Percentiles rank a stretch among this genome's conserved stretches.
phyloP scores from a whole-genome alignment of 2,797 vertebrate species.

The Fistularia tabacaria region DNA sequence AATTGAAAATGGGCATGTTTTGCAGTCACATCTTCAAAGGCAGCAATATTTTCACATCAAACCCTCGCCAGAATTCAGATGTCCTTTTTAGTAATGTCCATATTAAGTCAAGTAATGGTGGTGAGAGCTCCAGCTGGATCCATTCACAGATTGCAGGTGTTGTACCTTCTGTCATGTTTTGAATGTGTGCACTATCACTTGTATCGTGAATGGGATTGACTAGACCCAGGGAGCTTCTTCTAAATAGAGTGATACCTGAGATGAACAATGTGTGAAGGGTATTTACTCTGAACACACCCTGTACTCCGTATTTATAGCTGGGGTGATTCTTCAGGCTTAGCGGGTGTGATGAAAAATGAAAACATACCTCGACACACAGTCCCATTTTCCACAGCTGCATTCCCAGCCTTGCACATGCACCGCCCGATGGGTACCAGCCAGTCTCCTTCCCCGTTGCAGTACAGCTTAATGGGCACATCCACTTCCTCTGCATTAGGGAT shows the following conservation, averaged over 20 bases:
- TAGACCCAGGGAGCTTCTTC: slow-evolving; percentile 4
- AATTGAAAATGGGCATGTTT: slow-evolving; percentile 1
- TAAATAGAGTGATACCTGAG: background rate
- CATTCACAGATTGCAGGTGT: too few species aligned
- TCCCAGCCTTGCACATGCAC: slow-evolving; percentile 94
- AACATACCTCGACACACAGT: slow-evolving; percentile 90
- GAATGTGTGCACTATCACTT: too few species aligned
- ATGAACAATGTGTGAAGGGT: background rate
- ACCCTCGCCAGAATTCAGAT: background rate
- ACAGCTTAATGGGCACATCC: slow-evolving; percentile 96
- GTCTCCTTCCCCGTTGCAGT: slow-evolving; percentile 97
- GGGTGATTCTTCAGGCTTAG: slow-evolving; percentile 10
- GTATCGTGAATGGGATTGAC: slow-evolving; percentile 13
- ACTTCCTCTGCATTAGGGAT: slow-evolving; percentile 95
- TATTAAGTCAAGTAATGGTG: slow-evolving; percentile 9
- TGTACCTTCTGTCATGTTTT: too few species aligned
- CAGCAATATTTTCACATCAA: slow-evolving; percentile 18
- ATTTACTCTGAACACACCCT: too few species aligned
- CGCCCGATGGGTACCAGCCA: slow-evolving; percentile 98
- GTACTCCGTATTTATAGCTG: too few species aligned
- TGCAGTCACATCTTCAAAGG: slow-evolving; percentile 17
- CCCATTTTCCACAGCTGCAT: slow-evolving; percentile 90
- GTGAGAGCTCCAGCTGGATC: slow-evolving; percentile 1
- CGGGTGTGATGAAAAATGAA: slow-evolving; percentile 6
- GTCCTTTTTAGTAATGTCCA: background rate